Conservation (phyloP, 1,140 invertebrate species). For the Zaprionus africanus region DNA sequence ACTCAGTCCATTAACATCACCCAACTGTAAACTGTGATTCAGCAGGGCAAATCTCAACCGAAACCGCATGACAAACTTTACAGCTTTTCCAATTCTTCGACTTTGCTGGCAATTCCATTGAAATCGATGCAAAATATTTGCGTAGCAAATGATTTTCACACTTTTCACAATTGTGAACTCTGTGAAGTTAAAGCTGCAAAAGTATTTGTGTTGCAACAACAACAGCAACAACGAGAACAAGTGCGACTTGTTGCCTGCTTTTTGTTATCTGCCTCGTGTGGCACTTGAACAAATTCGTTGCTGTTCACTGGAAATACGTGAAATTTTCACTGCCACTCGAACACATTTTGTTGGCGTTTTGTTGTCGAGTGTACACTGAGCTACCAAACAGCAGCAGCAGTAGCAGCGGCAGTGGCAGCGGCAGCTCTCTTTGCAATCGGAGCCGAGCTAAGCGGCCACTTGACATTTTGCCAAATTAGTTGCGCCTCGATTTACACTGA, state of each 20-base stretch:
- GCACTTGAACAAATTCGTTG: constrained; percentile 43
- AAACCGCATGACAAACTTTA: constrained; percentile 28
- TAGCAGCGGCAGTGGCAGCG: constrained; percentile 5
- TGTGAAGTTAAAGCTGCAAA: constrained; percentile 4
- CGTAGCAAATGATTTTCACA: constrained; percentile 45
- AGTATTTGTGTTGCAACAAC: constrained; percentile 22
- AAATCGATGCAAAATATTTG: constrained; percentile 47
- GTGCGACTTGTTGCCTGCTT: constrained; percentile 23
- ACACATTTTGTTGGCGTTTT: constrained; percentile 37
- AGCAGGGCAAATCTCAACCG: neutral
- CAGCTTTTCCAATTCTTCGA: constrained; percentile 16
- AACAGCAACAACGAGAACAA: constrained; percentile 36
- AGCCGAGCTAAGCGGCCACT: constrained; percentile 43
- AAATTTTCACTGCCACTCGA: constrained; percentile 53
- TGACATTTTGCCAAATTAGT: constrained; percentile 58
- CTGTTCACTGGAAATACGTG: constrained; percentile 41
- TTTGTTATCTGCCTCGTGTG: constrained; percentile 11
- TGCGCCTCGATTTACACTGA: constrained; percentile 45
- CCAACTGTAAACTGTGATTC: constrained; percentile 25
- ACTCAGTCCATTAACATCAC: neutral
- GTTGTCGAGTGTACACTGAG: constrained; percentile 46
- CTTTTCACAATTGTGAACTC: neutral
- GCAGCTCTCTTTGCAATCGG: constrained; percentile 41
- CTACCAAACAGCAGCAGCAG: constrained; percentile 20
- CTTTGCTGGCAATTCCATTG: constrained; percentile 2